Evolutionary conservation across 2,113 vertebrate genomes (phyloP).

Genomic region (Urocynchramus pylzowi): DNA sequence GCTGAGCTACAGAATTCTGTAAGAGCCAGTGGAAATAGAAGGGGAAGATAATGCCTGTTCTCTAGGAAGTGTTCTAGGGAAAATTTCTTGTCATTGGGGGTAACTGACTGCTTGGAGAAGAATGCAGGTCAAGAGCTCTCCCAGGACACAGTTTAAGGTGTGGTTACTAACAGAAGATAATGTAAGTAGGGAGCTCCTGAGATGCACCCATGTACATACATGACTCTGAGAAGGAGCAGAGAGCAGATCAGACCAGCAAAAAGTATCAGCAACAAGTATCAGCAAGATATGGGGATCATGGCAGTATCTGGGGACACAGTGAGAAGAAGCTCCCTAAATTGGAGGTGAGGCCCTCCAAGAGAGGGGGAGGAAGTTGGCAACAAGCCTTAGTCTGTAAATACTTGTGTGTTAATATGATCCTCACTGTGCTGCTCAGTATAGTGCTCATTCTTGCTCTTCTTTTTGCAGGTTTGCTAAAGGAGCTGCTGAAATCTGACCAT

Average conservation of each 20-base stretch:
- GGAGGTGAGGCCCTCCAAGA: background rate
- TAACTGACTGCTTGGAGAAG: background rate
- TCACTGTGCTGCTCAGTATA: background rate
- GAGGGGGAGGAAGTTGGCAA: background rate
- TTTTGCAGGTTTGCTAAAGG: constrained; percentile 82
- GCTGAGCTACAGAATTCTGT: too few species aligned
- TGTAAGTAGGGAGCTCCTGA: background rate
- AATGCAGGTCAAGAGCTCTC: background rate
- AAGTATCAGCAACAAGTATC: background rate
- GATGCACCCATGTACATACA: background rate
- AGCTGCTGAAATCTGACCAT: constrained; percentile 81
- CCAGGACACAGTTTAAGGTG: background rate
- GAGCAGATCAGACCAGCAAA: background rate
- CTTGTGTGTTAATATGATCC: background rate
- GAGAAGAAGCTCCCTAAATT: background rate
- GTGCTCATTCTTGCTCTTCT: background rate
- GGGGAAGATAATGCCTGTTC: background rate
- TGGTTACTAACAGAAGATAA: background rate
- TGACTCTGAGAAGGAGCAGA: background rate
- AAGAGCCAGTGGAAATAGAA: background rate
- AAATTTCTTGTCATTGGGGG: background rate
- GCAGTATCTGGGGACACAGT: background rate
- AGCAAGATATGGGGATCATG: background rate
- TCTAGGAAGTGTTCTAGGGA: background rate
- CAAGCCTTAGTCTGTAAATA: background rate